phyloP scores from a whole-genome alignment of 2,113 vertebrate genomes.

The Sander vitreus region DNA sequence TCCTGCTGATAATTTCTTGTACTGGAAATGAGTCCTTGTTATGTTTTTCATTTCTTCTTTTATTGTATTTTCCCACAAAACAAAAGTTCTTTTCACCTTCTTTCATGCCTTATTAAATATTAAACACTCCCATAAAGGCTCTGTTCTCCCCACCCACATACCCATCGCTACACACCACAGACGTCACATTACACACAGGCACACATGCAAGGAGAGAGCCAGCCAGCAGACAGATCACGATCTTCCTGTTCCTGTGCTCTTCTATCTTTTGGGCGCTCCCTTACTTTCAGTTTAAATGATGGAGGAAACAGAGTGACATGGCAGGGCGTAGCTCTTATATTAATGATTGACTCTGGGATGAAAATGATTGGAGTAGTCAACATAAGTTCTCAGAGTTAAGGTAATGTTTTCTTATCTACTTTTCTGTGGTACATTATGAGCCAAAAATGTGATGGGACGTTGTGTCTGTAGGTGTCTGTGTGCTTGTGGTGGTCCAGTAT shows the following conservation, averaged over 20 bases:
- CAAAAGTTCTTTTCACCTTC: not conserved
- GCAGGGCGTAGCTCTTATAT: slow-evolving; percentile 23
- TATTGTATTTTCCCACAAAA: not conserved
- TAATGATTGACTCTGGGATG: slow-evolving; percentile 30
- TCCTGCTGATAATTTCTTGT: not conserved
- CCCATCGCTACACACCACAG: slow-evolving; percentile 14
- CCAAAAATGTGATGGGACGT: not conserved
- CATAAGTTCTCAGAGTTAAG: slow-evolving; percentile 55
- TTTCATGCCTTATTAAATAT: slow-evolving; percentile 76
- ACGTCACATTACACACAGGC: slow-evolving; percentile 8
- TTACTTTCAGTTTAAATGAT: slow-evolving; percentile 54
- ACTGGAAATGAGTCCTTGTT: not conserved
- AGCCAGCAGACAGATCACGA: slow-evolving; percentile 43
- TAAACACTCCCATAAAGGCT: slow-evolving; percentile 59
- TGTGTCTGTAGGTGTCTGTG: not conserved
- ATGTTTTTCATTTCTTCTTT: not conserved
- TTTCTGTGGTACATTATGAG: slow-evolving; percentile 1
- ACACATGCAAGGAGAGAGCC: slow-evolving; percentile 34
- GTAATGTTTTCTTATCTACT: slow-evolving; percentile 59
- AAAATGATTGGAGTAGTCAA: slow-evolving; percentile 35
- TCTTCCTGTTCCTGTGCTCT: slow-evolving; percentile 65
- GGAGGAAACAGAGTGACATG: slow-evolving; percentile 43
- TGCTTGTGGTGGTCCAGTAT: not conserved
- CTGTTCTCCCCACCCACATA: slow-evolving; percentile 58
- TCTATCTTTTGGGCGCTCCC: slow-evolving; percentile 3